Conservation (phyloP, 2,797 vertebrate genomes). For the Pseudomugil gertrudae region DNA sequence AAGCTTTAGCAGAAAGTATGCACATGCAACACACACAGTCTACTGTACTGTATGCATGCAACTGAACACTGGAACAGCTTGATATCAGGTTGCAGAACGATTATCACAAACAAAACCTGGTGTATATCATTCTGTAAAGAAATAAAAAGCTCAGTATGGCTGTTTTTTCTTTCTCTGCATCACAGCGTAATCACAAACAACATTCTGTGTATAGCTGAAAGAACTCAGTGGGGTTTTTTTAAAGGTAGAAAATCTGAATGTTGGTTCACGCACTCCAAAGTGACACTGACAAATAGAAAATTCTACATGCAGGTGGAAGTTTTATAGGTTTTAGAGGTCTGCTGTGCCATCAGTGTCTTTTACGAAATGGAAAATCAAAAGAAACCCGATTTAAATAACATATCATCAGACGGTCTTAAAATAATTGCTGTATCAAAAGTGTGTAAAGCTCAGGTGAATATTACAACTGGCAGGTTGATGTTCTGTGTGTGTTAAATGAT, state of each 20-base stretch:
- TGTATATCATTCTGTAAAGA: not conserved
- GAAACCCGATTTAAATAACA: not conserved
- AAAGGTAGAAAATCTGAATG: constrained; percentile 13
- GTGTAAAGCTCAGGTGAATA: not conserved
- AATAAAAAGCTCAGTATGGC: not conserved
- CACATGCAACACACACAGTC: constrained; percentile 18
- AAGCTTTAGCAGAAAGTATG: constrained; percentile 45
- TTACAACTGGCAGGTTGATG: not conserved
- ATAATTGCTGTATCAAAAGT: not conserved
- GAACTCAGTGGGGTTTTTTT: constrained; percentile 4
- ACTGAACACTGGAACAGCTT: constrained; percentile 12
- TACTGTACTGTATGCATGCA: constrained; percentile 10
- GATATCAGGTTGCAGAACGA: constrained; percentile 15
- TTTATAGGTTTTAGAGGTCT: not conserved
- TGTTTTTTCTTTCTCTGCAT: constrained; percentile 10
- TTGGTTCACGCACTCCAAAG: not conserved
- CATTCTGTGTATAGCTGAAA: not conserved
- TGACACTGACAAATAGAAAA: not conserved
- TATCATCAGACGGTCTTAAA: not conserved
- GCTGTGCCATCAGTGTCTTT: not conserved
- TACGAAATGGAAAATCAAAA: not conserved
- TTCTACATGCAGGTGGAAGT: not conserved
- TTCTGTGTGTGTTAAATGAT: constrained; percentile 8
- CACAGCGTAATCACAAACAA: not conserved
- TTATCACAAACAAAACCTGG: constrained; percentile 22